A percentile compares a stretch with the other conserved stretches of the same genome.
Evolutionary conservation across 1,140 invertebrate species (phyloP).

Genomic region (Drosophila nigrodunni): DNA sequence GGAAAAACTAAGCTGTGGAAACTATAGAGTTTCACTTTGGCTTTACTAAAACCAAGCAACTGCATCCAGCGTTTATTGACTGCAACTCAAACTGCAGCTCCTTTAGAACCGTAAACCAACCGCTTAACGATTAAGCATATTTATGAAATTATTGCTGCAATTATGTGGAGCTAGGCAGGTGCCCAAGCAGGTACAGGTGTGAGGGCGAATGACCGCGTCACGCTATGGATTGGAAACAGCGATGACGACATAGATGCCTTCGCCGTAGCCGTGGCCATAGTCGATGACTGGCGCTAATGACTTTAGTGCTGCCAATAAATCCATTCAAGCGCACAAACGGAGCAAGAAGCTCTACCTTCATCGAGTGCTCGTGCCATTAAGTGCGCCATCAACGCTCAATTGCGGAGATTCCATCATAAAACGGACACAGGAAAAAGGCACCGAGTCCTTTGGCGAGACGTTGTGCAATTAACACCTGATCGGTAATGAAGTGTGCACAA

Average conservation of each 20-base stretch:
- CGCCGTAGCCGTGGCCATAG: conserved; percentile 12
- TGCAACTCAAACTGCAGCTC: conserved; percentile 5
- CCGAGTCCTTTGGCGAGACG: conserved; percentile 43
- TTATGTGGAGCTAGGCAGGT: conserved; percentile 42
- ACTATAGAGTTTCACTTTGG: conserved; percentile 48
- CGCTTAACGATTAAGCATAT: conserved; percentile 64
- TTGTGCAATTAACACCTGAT: conserved; percentile 76
- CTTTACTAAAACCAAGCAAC: conserved; percentile 66
- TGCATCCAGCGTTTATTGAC: conserved; percentile 45
- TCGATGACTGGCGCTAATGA: conserved; percentile 75
- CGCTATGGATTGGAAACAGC: conserved; percentile 46
- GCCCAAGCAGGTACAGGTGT: conserved; percentile 23
- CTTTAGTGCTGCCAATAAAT: conserved; percentile 78
- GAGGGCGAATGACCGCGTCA: conserved; percentile 40
- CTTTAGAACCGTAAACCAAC: conserved; percentile 52
- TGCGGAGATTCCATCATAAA: conserved; percentile 74
- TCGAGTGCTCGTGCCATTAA: conserved; percentile 71
- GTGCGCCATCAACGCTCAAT: conserved; percentile 77
- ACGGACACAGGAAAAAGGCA: conserved; percentile 30
- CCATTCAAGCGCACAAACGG: conserved; percentile 68
- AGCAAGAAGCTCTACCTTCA: conserved; percentile 50
- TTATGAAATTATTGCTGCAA: conserved; percentile 79
- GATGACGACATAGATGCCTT: conserved; percentile 6
- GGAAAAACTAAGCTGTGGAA: conserved; percentile 14
- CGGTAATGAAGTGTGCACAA: conserved; percentile 58